Evolutionary conservation across 2,797 vertebrate species (phyloP).

Genomic region (Siniperca undulata): DNA sequence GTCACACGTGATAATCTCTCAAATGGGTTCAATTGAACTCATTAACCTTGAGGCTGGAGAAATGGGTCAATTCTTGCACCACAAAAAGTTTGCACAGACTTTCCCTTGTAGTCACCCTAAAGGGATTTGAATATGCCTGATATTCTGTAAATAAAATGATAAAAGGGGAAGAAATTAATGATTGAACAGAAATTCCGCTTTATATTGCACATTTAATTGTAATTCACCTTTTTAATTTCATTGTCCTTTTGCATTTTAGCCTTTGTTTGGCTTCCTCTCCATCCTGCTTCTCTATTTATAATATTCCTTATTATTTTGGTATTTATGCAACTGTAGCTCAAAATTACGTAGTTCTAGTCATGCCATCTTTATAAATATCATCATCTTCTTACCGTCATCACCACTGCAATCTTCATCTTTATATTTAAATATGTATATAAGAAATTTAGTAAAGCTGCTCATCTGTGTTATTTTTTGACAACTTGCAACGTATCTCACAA

Average conservation of each 20-base stretch:
- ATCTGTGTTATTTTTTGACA: background rate
- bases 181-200: background rate
- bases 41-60: constrained; percentile 71
- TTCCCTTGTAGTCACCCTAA: constrained; percentile 22
- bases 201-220: background rate
- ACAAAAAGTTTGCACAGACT: constrained; percentile 56
- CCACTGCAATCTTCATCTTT: background rate
- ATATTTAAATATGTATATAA: background rate
- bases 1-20: constrained; percentile 75
- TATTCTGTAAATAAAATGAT: background rate
- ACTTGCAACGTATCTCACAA: background rate
- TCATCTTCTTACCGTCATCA: background rate
- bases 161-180: background rate
- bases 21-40: constrained; percentile 75
- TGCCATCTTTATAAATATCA: background rate
- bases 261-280: background rate
- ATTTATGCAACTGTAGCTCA: background rate
- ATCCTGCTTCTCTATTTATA: background rate
- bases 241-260: background rate
- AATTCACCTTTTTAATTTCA: background rate
- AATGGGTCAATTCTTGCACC: constrained; percentile 68
- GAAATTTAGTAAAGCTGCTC: background rate
- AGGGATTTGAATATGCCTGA: background rate
- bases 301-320: background rate
- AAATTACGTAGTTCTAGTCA: background rate